phyloP scores from a whole-genome alignment of 2,888 invertebrate species.

The Platerodrilus igneus region DNA sequence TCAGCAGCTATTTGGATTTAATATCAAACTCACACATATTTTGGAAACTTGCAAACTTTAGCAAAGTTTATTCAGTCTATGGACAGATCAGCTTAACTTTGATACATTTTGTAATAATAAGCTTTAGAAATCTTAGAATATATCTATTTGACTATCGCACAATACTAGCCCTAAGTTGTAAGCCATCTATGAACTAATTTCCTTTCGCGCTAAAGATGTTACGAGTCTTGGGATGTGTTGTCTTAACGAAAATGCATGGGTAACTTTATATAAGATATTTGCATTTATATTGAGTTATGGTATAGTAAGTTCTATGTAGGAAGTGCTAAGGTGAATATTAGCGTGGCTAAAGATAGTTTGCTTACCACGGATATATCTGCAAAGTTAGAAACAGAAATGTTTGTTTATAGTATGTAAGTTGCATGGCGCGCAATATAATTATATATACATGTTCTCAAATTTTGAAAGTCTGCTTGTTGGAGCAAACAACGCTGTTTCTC shows the following conservation, averaged over 20 bases:
- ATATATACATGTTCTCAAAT: too few relatives aligned
- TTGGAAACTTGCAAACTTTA: too few relatives aligned
- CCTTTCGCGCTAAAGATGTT: slow-evolving; percentile 20
- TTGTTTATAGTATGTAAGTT: slow-evolving; percentile 35
- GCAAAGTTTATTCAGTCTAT: too few relatives aligned
- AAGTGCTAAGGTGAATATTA: slow-evolving; percentile 47
- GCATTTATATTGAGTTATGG: slow-evolving; percentile 50
- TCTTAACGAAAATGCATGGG: slow-evolving; percentile 47
- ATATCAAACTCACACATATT: too few relatives aligned
- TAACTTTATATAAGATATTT: slow-evolving; percentile 48
- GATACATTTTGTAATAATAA: slow-evolving; percentile 24
- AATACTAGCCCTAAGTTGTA: slow-evolving; percentile 8
- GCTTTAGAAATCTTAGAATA: slow-evolving; percentile 22
- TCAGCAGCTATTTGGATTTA: too few relatives aligned
- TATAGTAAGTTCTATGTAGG: slow-evolving; percentile 38
- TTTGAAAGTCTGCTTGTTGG: too few relatives aligned
- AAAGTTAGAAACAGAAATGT: slow-evolving; percentile 42
- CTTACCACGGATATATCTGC: slow-evolving; percentile 45
- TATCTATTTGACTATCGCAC: slow-evolving; percentile 11
- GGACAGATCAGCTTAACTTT: slow-evolving; percentile 22
- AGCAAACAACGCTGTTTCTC: too few relatives aligned
- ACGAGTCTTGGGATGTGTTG: slow-evolving; percentile 41
- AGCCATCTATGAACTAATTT: slow-evolving; percentile 9
- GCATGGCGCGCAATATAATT: slow-evolving; percentile 11
- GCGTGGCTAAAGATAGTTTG: slow-evolving; percentile 46